These are phyloP conservation scores for Ladona fulva DNA, from an alignment of 1,140 invertebrate species.

Conservation along the genomic window DNA sequence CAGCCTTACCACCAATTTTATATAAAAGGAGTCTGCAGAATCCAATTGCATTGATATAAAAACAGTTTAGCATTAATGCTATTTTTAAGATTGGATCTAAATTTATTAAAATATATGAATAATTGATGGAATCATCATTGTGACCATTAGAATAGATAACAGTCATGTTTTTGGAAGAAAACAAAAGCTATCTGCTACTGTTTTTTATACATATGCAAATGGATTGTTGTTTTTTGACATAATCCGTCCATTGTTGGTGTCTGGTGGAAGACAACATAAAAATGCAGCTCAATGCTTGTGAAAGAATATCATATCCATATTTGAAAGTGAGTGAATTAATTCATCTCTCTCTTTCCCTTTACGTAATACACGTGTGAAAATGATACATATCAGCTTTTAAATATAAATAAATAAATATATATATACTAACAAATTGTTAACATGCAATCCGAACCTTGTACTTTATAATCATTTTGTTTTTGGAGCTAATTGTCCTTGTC, in stretches of 20 bases:
- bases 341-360: background rate
- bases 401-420: constrained; percentile 4
- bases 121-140: too few relatives aligned
- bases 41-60: background rate
- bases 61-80: background rate
- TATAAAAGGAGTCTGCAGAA: background rate
- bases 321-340: background rate
- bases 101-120: too few relatives aligned
- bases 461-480: constrained; percentile 8
- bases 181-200: too few relatives aligned
- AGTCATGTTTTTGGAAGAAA: too few relatives aligned
- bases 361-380: constrained; percentile 9
- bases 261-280: constrained; percentile 9
- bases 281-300: constrained; percentile 8
- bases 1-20: constrained; percentile 9
- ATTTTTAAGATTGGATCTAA: too few relatives aligned
- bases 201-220: background rate
- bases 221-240: constrained; percentile 10
- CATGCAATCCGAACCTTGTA: constrained; percentile 8
- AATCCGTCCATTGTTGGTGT: constrained; percentile 4
- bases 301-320: constrained; percentile 7
- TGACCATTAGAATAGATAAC: too few relatives aligned
- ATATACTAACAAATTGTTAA: background rate
- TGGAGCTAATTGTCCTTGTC: constrained; percentile 3
- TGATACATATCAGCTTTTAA: constrained; percentile 10